Base-by-base conservation (phyloP, 2,113 vertebrate genomes). In the Eulacestoma nigropectus region DNA sequence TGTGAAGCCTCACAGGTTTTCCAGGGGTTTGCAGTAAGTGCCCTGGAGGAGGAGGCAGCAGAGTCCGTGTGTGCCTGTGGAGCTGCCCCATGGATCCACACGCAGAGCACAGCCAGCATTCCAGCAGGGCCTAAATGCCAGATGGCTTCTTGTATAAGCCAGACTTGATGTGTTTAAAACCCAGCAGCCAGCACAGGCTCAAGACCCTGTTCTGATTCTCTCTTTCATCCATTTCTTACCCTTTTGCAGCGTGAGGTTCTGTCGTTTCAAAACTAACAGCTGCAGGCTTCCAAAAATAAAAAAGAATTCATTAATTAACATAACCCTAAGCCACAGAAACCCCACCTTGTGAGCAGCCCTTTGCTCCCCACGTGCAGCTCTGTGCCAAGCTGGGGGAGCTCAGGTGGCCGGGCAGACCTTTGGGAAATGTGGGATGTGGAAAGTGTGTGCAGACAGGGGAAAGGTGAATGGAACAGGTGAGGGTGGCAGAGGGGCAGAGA, bases 181-280 rank as follows among this genome's bases (percentile, higher is more conserved):
- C 16, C 15, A 41, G 30, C 93, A 83, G 87, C 57, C 83, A 67
- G 83, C 10, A 30, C 27, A 32, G 10, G 14, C 55, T 55, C 92
- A 73, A 39, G 49, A 44, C 41, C 49, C 30, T 20, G 13, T 46
- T 72, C 57, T 16, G 47, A 18, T 62, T 84, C 80, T 73, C 74
- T 42, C 16, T 93, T 42, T 59, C 47, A 69, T 37, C 39, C 30
- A 5, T 60, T 84, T 78, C 76, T 92, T 62, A 60, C 32, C 65
- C 41, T 62, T 42, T 3, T 29, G 57, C 95, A 89, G 88, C 74
- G 60, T 68, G 68, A 89, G 74, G 74, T 63, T 87, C 60, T 74
- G 91, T 93, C 6, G 92, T 97, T 98, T 97, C 97, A 97, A 97
- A 98, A 97, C 96, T 83, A 97, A 86, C 98, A 97, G 96, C 97